These are phyloP conservation scores for Sebastes kiyomatsui DNA, from an alignment of 2,797 vertebrate species.

Conservation along the genomic window DNA sequence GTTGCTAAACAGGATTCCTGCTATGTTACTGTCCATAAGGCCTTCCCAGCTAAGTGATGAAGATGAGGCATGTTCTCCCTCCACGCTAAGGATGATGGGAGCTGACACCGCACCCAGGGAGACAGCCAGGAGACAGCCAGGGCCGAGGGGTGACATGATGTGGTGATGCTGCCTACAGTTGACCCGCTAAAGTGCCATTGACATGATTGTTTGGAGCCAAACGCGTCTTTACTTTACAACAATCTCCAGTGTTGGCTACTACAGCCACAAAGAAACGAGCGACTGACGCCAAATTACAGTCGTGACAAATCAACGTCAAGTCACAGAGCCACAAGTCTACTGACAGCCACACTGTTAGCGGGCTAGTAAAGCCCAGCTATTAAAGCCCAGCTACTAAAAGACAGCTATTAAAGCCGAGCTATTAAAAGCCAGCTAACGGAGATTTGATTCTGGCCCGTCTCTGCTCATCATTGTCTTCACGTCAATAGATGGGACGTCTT, in stretches of 20 bases:
- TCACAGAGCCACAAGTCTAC: background rate
- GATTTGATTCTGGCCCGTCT: background rate
- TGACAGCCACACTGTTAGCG: background rate
- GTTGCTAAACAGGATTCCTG: background rate
- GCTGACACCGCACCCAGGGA: constrained; percentile 33
- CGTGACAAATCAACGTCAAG: background rate
- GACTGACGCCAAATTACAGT: background rate
- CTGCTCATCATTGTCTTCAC: background rate
- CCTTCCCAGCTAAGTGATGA: background rate
- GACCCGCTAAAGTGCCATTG: background rate
- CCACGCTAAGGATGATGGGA: background rate
- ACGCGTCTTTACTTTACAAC: background rate
- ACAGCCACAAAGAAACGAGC: background rate
- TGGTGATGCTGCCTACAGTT: background rate
- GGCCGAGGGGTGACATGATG: background rate
- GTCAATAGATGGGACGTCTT: background rate
- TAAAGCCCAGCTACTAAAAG: background rate
- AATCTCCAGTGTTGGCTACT: background rate
- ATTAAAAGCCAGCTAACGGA: background rate
- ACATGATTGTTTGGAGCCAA: background rate
- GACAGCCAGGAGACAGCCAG: too few species aligned
- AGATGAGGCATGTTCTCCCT: background rate
- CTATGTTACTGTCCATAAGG: background rate
- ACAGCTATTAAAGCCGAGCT: background rate
- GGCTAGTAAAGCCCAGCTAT: background rate